Evolutionary conservation across 1,140 invertebrate species (phyloP), one percentile per base, ranked within the genome.

Genomic region (Aphelenchoides avenae): DNA sequence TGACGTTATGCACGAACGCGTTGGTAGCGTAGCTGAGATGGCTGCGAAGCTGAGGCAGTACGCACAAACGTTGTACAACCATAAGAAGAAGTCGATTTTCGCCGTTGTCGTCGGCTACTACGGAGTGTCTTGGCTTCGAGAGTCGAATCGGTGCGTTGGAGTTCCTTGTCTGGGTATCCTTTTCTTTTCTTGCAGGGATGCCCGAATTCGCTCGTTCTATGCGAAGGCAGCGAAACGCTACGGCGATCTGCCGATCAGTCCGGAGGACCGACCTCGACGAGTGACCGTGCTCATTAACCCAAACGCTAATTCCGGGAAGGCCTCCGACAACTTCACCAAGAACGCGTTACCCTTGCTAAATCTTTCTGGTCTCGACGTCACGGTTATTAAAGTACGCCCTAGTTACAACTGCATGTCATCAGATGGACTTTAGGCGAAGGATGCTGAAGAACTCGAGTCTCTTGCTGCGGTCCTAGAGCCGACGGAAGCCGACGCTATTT

Each of bases 71-170:
- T 31, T 64, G 13, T 66, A 29, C 29, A 46, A 34, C 20, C 61
- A 64, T 31, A 64, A 64, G 34, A 64, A 64, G 52, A 64, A 64
- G 39, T 34, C 58, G n/a, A 43, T 55, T n/a, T 66, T 63, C 43
- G 59, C 52, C 7, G 13, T 18, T 18, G 36, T 22, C 4, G 31
- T 66, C 2, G 22, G 42, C 0, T 44, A 44, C 26, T 61, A 30
- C 27, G 40, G 52, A 15, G 39, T 41, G 5, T 27, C 26, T 11
- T 64, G 18, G 30, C 18, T n/a, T 20, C 20, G 39, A 43, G 34
- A 39, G 47, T 43, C 20, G 11, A 29, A 46, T 20, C 30, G 52
- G 52, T 55, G 53, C 37, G 15, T 55, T 7, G 26, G 34, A 55
- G n/a, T n/a, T n/a, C n/a, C n/a, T n/a, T n/a, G n/a, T n/a, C n/a